phyloP scores from a whole-genome alignment of 2,888 invertebrate species.

The Timema podura region DNA sequence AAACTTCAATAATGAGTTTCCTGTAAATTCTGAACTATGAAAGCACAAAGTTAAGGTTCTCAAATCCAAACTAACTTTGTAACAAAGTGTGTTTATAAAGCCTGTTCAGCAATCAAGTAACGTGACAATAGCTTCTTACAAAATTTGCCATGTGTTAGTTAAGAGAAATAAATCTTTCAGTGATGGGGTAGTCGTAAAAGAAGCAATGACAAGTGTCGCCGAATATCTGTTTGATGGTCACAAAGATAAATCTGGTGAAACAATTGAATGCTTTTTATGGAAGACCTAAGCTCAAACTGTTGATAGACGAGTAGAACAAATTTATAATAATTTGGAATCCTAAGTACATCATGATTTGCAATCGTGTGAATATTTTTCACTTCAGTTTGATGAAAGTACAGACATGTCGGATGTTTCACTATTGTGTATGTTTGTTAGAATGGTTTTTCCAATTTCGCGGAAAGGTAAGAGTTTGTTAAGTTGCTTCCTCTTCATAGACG shows the following conservation, averaged over 20 bases:
- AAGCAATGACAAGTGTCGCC: conserved; percentile 1
- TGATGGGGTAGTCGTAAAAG: too few relatives aligned
- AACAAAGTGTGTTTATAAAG: conserved; percentile 8
- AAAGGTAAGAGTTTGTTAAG: background rate
- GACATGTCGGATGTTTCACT: background rate
- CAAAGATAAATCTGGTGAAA: conserved; percentile 1
- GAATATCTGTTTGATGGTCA: background rate
- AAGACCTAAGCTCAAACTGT: background rate
- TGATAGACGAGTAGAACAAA: background rate
- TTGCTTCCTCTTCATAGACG: background rate
- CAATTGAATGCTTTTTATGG: background rate
- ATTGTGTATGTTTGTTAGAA: conserved; percentile 16
- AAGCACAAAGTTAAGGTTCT: conserved; percentile 11
- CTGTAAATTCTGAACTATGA: background rate
- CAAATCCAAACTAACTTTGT: conserved; percentile 15
- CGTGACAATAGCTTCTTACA: conserved; percentile 9
- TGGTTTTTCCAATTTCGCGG: conserved; percentile 12
- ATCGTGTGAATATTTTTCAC: conserved; percentile 7
- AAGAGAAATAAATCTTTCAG: too few relatives aligned
- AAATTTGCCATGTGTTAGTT: background rate
- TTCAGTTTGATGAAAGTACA: conserved; percentile 10
- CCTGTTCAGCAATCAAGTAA: conserved; percentile 4
- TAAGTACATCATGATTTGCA: background rate
- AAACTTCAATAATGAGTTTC: conserved; percentile 10
- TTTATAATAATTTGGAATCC: conserved; percentile 4